These are phyloP conservation scores for Crypturellus undulatus DNA, from an alignment of 2,113 vertebrate genomes.

Conservation along the genomic window DNA sequence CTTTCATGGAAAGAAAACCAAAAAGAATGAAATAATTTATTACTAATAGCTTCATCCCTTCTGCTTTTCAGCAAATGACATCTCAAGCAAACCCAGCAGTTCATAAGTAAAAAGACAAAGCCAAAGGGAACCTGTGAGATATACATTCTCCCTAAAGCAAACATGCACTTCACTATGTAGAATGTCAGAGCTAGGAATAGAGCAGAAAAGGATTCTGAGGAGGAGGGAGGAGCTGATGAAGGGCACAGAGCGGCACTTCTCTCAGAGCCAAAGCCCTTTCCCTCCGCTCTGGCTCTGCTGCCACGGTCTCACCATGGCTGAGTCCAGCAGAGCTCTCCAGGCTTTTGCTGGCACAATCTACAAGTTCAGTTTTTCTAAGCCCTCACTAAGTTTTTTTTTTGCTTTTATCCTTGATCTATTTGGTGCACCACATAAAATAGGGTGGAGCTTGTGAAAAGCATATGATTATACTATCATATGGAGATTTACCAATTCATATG, in stretches of 20 bases:
- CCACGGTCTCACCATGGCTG: background rate
- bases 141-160: background rate
- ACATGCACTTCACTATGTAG: rapidly evolving
- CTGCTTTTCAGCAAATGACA: conserved; percentile 1
- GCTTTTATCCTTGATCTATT: background rate
- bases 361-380: background rate
- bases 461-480: background rate
- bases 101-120: background rate
- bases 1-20: background rate
- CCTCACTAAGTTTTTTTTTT: background rate
- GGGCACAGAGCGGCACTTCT: background rate
- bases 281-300: background rate
- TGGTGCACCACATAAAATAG: background rate
- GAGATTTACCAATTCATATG: background rate
- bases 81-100: background rate
- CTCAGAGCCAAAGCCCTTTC: background rate
- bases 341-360: background rate
- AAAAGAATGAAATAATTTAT: background rate
- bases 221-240: background rate
- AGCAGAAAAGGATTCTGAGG: background rate
- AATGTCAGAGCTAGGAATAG: background rate
- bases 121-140: background rate
- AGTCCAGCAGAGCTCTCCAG: background rate
- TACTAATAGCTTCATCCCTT: background rate
- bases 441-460: background rate